Base-by-base conservation (phyloP, 2,113 vertebrate species). In the Ifrita kowaldi region DNA sequence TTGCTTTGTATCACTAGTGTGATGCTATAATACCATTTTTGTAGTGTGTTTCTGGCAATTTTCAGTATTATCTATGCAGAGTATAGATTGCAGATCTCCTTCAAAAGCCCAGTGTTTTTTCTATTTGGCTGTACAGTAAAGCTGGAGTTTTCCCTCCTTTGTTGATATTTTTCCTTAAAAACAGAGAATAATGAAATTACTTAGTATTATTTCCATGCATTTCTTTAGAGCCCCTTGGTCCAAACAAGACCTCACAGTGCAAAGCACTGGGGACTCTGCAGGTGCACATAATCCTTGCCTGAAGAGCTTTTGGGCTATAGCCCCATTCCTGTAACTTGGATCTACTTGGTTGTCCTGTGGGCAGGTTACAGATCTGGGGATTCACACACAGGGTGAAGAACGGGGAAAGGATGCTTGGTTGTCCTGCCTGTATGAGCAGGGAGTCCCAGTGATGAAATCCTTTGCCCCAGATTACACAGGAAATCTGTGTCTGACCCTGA, bases 281-380 rank as follows among this genome's bases (percentile, higher is more conserved):
- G 47, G 39, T 78, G 24, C 37, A 73, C 20, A 24, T 77, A 76
- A 86, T 35, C 20, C 11, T 60, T 85, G 65, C 46, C 57, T 93
- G 90, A 94, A 91, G 82, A 95, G 81, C 94, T 93, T 91, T 67
- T 91, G 90, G 75, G 63, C 87, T 94, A 10, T 41, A 30, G 57
- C 53, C 50, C 35, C 0, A 6, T 37, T 94, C 46, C 81, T 78
- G 41, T 87, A 83, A 59, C 67, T 57, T 70, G 57, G 23, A 92
- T 39, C 59, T 80, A 16, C 10, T 52, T 57, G 17, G 2, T 75
- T 87, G n/a, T 46, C 17, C 37, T 39, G 12, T 68, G 65, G 37
- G 27, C 82, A 65, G 74, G 53, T 87, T 87, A 68, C 59, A 80
- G 53, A 79, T 30, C 13, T 64, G 78, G 56, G 47, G 44, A 69